Base-by-base conservation (phyloP, 2,113 vertebrate species). In the Pseudorhombus dupliciocellatus region DNA sequence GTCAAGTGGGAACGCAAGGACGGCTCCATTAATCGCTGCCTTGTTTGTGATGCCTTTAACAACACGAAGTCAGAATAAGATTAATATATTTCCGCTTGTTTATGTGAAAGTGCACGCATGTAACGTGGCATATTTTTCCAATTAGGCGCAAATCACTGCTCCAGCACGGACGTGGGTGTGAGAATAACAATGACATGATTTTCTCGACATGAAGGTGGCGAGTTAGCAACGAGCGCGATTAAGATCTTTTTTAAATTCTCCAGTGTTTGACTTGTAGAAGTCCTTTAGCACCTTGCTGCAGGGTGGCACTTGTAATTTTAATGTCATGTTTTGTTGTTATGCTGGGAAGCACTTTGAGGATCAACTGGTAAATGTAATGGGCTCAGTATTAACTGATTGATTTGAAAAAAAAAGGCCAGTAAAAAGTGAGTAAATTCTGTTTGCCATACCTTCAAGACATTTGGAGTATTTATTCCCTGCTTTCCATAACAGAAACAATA, bases 401-500 rank as follows among this genome's bases (percentile, higher is more conserved):
- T n/a, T n/a, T n/a, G n/a, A n/a, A n/a, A n/a, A n/a, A n/a, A n/a
- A n/a, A n/a, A n/a, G n/a, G n/a, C n/a, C n/a, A n/a, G n/a, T n/a
- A 37, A 37, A 5, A 37, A 37, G 34, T 10, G 42, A 57, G 71
- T 48, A 56, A 86, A 79, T 71, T 72, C 71, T 66, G 56, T 66
- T 81, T 72, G 78, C 66, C 42, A 73, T 70, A 67, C 72, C 58
- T 26, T 71, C 66, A 66, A 74, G 58, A 52, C 66, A 61, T 80
- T 80, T 70, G 52, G 66, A 80, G 77, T 72, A 83, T 82, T 82
- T 67, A 81, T 68, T 55, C 40, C 25, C 65, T 78, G 37, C 50
- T 86, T 80, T 81, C 50, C 75, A 87, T 75, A 58, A 77, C 74
- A 86, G 70, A 81, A 79, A 79, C 31, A 18, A 7, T 79, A 55